phyloP scores from a whole-genome alignment of 92 coral and sea anemone genomes.

The Epizoanthus rinbou region DNA sequence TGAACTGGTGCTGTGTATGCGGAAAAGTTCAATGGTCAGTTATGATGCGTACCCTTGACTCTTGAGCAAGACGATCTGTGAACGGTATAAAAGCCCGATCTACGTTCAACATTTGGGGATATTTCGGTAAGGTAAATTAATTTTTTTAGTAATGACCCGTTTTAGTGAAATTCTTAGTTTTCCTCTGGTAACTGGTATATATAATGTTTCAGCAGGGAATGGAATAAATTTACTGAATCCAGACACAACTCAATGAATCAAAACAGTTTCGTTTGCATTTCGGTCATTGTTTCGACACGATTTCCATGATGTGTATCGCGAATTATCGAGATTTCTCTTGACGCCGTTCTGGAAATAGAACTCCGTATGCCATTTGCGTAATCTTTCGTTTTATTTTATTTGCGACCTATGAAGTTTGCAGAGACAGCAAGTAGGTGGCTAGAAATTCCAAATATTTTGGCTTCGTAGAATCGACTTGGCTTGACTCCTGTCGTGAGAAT shows the following conservation, averaged over 20 bases:
- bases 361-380: background rate
- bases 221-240: background rate
- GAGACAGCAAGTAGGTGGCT: background rate
- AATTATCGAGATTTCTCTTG: background rate
- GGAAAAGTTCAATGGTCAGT: conserved; percentile 28
- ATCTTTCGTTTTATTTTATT: background rate
- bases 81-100: too few relatives aligned
- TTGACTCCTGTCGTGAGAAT: too few relatives aligned
- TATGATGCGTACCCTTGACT: conserved; percentile 17
- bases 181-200: background rate
- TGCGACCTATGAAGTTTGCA: conserved; percentile 11
- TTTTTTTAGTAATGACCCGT: conserved; percentile 1
- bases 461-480: conserved; percentile 20
- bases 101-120: background rate
- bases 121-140: background rate
- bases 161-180: conserved; percentile 8
- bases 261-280: conserved; percentile 8
- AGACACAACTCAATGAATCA: background rate
- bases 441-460: conserved; percentile 20
- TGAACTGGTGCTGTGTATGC: conserved; percentile 22
- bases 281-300: conserved; percentile 2
- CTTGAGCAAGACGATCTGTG: background rate
- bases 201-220: background rate
- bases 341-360: background rate
- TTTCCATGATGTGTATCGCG: conserved; percentile 9